A percentile compares a stretch with the other conserved stretches of the same genome.
Evolutionary conservation across 2,797 vertebrate genomes (phyloP).

Genomic region (Fistularia commersonii): DNA sequence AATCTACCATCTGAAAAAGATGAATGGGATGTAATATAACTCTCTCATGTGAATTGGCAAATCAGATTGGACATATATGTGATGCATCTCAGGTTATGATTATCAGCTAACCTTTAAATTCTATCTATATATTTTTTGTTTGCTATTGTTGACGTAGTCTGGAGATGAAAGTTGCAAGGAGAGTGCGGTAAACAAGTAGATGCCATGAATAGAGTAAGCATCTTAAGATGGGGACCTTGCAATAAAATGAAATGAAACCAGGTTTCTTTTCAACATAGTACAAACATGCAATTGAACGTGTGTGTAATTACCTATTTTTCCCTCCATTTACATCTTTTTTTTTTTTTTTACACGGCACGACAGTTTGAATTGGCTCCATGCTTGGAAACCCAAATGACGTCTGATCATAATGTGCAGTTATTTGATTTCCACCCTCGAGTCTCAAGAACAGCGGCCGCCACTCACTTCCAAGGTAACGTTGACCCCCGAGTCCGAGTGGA

Average conservation of each 20-base stretch:
- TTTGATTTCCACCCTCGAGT: constrained; percentile 48
- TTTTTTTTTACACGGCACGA: constrained; percentile 4
- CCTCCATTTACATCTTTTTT: background rate
- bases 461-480: constrained; percentile 42
- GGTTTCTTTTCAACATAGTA: constrained; percentile 14
- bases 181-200: too few relatives aligned
- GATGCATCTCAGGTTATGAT: background rate
- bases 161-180: too few relatives aligned
- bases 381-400: constrained; percentile 49
- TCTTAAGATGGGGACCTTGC: too few relatives aligned
- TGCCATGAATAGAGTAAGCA: too few relatives aligned
- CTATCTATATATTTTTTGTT: background rate
- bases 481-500: constrained; percentile 26
- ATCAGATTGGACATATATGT: too few relatives aligned
- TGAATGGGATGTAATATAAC: constrained; percentile 18
- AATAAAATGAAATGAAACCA: too few relatives aligned
- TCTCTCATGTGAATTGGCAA: constrained; percentile 6
- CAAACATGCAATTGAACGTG: constrained; percentile 19
- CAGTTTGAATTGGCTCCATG: constrained; percentile 43
- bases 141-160: background rate
- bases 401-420: constrained; percentile 46
- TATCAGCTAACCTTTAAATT: constrained; percentile 8
- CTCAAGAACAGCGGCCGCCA: constrained; percentile 14
- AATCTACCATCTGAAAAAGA: constrained; percentile 22
- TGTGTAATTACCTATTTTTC: constrained; percentile 18